Evolutionary conservation across 2,888 invertebrate genomes (phyloP), one percentile per base, ranked within the genome.

Genomic region (Theretra japonica): DNA sequence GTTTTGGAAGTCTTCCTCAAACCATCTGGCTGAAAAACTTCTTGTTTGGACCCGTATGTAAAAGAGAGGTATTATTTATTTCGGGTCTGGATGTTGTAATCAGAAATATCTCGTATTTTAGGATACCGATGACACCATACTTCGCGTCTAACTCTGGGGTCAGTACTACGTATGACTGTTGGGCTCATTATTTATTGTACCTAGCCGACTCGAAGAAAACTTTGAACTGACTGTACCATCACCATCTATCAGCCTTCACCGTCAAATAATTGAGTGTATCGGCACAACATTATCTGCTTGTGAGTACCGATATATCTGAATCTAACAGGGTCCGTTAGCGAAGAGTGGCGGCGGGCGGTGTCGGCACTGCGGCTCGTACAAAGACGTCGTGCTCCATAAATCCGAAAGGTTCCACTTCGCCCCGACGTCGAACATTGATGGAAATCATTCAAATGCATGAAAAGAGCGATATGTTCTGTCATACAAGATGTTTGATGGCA

Each of bases 321-420:
- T 62, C 71, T 79, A 83, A 82, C 83, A 80, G 79, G 76, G 76
- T 75, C 86, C 84, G 83, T 86, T 86, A 86, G 83, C 85, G 90
- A 87, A 82, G 86, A 84, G 87, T 85, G 83, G 82, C 83, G 79
- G 82, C 85, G 87, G 83, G 82, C 83, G 79, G 82, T 85, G 87
- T 86, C 83, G 83, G 88, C 87, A n/a, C 53, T n/a, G 88, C 65
- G 65, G 88, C 81, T 78, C 74, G 76, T 84, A 91, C 92, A 93
- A 92, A 93, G 89, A 84, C 85, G 79, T 91, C 91, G 93, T 92
- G 92, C 77, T 80, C 82, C 87, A 93, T 93, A 92, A 93, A 93
- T 93, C 86, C 82, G 79, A 77, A 79, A 82, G 81, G 82, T 70
- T 88, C 90, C 90, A 90, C 91, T 90, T 50, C 41, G 65, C 41